These are phyloP conservation scores for Mus spicilegus DNA, from an alignment of 2,113 vertebrate species.

Conservation along the genomic window DNA sequence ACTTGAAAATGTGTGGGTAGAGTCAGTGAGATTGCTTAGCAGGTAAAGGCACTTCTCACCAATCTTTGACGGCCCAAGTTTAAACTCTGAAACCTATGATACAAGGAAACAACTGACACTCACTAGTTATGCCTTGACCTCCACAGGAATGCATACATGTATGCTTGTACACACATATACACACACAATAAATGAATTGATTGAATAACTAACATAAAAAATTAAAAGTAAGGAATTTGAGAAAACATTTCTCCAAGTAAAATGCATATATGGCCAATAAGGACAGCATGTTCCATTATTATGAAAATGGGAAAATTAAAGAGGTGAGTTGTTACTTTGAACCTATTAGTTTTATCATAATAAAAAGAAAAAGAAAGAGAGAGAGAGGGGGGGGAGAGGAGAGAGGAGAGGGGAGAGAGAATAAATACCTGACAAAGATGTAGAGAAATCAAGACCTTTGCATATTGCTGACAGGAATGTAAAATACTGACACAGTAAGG, in stretches of 20 bases:
- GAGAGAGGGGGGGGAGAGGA: too few relatives aligned
- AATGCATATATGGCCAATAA: slow-evolving; percentile 25
- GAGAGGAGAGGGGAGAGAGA: neutral
- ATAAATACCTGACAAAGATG: neutral
- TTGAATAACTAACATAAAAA: neutral
- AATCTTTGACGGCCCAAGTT: neutral
- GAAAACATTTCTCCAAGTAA: slow-evolving; percentile 34
- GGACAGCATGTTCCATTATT: neutral
- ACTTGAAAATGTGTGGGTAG: neutral
- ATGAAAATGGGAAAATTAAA: slow-evolving; percentile 36
- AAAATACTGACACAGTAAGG: neutral
- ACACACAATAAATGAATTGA: too few relatives aligned
- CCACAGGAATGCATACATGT: neutral
- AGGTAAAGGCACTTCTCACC: neutral
- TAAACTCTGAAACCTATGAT: neutral
- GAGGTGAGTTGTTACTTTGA: neutral
- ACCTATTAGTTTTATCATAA: neutral
- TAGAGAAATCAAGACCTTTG: neutral
- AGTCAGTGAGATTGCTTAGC: neutral
- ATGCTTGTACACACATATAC: neutral
- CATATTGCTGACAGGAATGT: neutral
- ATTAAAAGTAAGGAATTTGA: neutral
- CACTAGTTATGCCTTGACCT: neutral
- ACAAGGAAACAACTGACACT: neutral
- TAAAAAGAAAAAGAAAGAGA: neutral